Evolutionary conservation across 2,113 vertebrate genomes (phyloP).

Genomic region (mouse (Mus musculus)): DNA sequence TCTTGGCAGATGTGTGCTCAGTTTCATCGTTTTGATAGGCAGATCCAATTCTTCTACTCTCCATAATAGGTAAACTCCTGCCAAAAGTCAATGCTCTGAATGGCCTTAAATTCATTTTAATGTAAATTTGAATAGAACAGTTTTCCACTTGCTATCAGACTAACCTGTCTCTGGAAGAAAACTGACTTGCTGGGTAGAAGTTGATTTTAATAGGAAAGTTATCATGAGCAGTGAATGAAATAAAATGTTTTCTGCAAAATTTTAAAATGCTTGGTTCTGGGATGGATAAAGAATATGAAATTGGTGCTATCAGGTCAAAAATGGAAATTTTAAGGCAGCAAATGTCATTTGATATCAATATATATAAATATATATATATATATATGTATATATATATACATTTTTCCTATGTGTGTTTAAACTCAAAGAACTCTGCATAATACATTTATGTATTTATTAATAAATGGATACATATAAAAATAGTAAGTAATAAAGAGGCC

Average conservation of each 20-base stretch:
- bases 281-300: background rate
- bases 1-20: conserved; percentile 63
- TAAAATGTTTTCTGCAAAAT: background rate
- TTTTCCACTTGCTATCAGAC: conserved; percentile 42
- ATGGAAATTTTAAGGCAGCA: background rate
- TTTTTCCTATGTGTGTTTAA: too few relatives aligned
- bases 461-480: background rate
- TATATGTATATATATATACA: too few relatives aligned
- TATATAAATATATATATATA: too few relatives aligned
- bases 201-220: conserved; percentile 70
- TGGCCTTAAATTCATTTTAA: conserved; percentile 79
- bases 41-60: conserved; percentile 74
- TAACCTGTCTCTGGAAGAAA: conserved; percentile 61
- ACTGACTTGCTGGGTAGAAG: conserved; percentile 17
- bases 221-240: background rate
- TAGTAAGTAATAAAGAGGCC: background rate
- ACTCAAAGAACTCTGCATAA: background rate
- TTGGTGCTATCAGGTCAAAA: background rate
- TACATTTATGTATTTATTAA: background rate
- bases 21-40: conserved; percentile 74
- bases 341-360: background rate
- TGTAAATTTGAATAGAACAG: conserved; percentile 75
- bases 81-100: conserved; percentile 71
- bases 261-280: background rate
- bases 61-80: conserved; percentile 69